phyloP scores from a whole-genome alignment of 2,888 invertebrate genomes.

The Drosophila lutescens region DNA sequence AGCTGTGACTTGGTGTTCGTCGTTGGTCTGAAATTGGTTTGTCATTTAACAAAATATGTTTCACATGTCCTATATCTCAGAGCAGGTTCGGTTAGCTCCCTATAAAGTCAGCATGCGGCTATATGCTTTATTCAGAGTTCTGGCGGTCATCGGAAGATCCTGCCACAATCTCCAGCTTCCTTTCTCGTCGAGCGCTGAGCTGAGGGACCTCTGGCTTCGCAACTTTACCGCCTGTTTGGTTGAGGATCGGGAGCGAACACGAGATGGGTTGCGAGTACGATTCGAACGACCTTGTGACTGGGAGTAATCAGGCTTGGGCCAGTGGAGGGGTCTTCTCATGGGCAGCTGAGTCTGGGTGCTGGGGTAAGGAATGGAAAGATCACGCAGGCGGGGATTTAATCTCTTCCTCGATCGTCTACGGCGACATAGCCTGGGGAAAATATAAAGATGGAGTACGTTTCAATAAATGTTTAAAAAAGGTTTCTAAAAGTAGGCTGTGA shows the following conservation, averaged over 20 bases:
- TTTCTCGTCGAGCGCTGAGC: neutral
- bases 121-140: slow-evolving; percentile 8
- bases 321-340: slow-evolving; percentile 59
- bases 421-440: neutral
- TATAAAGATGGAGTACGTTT: too few relatives aligned
- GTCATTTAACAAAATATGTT: neutral
- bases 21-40: neutral
- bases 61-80: neutral
- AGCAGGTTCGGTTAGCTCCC: neutral
- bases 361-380: neutral
- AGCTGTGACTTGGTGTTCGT: neutral
- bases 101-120: slow-evolving; percentile 3
- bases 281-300: neutral
- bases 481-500: too few relatives aligned
- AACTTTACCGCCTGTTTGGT: neutral
- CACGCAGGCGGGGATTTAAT: neutral
- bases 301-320: slow-evolving; percentile 57
- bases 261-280: neutral
- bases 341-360: neutral
- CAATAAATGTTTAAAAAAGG: too few relatives aligned
- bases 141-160: slow-evolving; percentile 4
- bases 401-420: slow-evolving; percentile 4
- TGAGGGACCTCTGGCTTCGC: neutral
- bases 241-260: neutral
- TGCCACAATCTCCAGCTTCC: slow-evolving; percentile 24